Evolutionary conservation across 2,113 vertebrate species (phyloP).

Genomic region (Sminthopsis crassicaudata): DNA sequence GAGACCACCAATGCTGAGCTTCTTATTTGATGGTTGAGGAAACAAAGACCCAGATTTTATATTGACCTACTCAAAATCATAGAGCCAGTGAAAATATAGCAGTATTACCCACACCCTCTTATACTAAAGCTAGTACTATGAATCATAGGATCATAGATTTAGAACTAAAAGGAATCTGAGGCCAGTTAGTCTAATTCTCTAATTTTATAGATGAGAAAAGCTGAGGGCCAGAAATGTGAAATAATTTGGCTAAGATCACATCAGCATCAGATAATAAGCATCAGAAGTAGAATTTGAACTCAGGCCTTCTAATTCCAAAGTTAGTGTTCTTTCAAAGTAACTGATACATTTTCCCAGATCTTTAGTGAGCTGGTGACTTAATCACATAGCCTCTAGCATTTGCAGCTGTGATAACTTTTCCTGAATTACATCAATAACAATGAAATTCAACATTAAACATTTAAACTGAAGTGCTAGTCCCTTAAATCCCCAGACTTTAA

Average conservation of each 20-base stretch:
- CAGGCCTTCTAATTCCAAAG: not conserved
- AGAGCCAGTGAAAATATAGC: not conserved
- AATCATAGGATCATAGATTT: not conserved
- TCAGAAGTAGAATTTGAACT: not conserved
- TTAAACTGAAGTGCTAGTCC: not conserved
- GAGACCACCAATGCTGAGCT: not conserved
- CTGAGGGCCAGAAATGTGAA: not conserved
- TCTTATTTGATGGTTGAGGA: not conserved
- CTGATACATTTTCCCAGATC: not conserved
- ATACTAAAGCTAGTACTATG: not conserved
- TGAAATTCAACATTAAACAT: slow-evolving; percentile 18
- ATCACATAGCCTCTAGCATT: not conserved
- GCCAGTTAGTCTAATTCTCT: not conserved
- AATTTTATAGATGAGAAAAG: not conserved
- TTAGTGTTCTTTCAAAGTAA: not conserved
- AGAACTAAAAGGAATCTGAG: not conserved
- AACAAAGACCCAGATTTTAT: not conserved
- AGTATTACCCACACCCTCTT: not conserved
- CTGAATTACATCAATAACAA: not conserved
- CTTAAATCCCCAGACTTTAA: not conserved
- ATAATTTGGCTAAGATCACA: not conserved
- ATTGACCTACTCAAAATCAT: not conserved
- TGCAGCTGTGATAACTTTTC: not conserved
- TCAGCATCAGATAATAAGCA: not conserved
- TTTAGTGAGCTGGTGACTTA: not conserved